Evolutionary conservation across 2,888 invertebrate genomes (phyloP).

Genomic region (Pristionchus maxplancki): DNA sequence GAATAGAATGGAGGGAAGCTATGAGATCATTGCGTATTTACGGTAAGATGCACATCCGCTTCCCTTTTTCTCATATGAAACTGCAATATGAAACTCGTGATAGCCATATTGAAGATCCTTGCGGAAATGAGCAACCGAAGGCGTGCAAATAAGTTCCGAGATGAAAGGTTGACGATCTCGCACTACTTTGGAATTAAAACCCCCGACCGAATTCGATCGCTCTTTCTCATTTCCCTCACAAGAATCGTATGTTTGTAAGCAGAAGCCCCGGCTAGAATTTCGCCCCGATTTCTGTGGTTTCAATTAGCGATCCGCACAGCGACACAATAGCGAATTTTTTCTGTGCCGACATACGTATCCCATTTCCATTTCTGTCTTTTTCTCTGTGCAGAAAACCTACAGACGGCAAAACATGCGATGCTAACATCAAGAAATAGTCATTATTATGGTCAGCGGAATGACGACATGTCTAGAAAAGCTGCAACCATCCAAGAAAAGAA

Average conservation of each 20-base stretch:
- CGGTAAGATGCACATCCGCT: not conserved
- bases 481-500: not conserved
- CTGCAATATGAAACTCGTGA: slow-evolving; percentile 14
- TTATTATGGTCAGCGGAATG: not conserved
- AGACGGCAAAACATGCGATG: not conserved
- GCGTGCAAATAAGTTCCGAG: slow-evolving; percentile 10
- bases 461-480: not conserved
- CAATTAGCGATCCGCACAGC: slow-evolving; percentile 28
- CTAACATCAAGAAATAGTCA: not conserved
- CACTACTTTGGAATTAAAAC: not conserved
- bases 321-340: slow-evolving; percentile 7
- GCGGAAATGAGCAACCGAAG: not conserved
- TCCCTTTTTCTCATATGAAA: not conserved
- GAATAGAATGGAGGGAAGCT: not conserved
- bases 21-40: slow-evolving; percentile 4
- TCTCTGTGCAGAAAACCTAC: slow-evolving; percentile 13
- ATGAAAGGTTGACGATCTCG: slow-evolving; percentile 9
- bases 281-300: slow-evolving; percentile 22
- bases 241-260: slow-evolving; percentile 30
- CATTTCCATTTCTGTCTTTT: not conserved
- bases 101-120: not conserved
- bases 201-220: not conserved
- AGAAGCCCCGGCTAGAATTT: slow-evolving; percentile 27
- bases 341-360: not conserved
- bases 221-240: not conserved